Evolutionary conservation across 2,888 invertebrate species (phyloP), one percentile per base, ranked within the genome.

Genomic region (Mimumesa dahlbomi): DNA sequence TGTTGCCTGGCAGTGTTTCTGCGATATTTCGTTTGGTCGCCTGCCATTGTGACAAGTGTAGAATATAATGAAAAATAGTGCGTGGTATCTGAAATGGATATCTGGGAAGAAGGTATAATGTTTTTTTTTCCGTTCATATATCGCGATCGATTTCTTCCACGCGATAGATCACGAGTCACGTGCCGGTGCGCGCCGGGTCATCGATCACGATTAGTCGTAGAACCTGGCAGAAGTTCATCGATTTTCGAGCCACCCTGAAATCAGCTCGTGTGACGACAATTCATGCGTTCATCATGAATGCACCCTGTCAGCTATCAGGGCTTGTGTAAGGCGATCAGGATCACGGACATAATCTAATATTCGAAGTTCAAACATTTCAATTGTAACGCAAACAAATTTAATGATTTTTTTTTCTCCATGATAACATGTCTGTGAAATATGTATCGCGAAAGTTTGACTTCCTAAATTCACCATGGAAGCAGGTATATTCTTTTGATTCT

Each of bases 171-270:
- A 63, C 46, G 46, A 48, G 71, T 71, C 73, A 73, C 73, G 73
- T 73, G 73, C 63, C 43, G 52, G 19, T 52, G 58, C 49, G 49
- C 46, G 57, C 62, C 54, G 56, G 56, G 57, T 67, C 73, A 73
- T 73, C 73, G 73, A 73, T 73, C 73, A 73, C 73, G 73, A 73
- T 73, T 71, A 71, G 71, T 73, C 66, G 40, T 63, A 71, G 46
- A 59, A 71, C 63, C 71, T 71, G 73, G 57, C 73, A 73, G 57
- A 66, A 71, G 71, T 66, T 73, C 71, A 71, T 71, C 66, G 73
- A 66, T 73, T 58, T 50, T 42, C 49, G 25, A 31, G 53, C 54
- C 57, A 71, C 71, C 49, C 67, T 25, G 59, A 72, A 70, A 64
- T 73, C 63, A 50, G 38, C 49, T 58, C 52, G 58, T 38, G 58